Percentiles rank a stretch among this genome's conserved stretches.
Evolutionary conservation across 2,888 invertebrate species (phyloP).

Genomic region (Hofmannophila pseudospretella): DNA sequence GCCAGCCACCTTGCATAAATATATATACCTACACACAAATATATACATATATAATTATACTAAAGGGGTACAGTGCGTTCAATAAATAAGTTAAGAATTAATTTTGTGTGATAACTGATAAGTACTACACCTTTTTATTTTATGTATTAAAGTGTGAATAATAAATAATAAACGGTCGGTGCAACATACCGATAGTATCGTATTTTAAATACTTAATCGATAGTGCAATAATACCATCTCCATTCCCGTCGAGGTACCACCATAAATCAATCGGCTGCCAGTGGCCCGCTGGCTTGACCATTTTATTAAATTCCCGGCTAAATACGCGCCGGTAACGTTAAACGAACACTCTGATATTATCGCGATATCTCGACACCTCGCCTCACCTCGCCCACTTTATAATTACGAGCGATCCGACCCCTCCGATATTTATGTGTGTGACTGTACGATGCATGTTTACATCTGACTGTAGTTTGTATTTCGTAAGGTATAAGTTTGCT

Average conservation of each 20-base stretch:
- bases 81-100: too few relatives aligned
- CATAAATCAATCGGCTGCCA: constrained; percentile 46
- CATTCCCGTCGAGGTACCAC: constrained; percentile 15
- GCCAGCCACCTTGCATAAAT: too few relatives aligned
- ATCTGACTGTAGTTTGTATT: too few relatives aligned
- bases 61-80: too few relatives aligned
- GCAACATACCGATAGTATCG: too few relatives aligned
- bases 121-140: too few relatives aligned
- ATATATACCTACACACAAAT: too few relatives aligned
- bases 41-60: too few relatives aligned
- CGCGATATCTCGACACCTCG: constrained; percentile 62
- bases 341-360: constrained; percentile 59
- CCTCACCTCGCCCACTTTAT: constrained; percentile 45
- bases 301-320: constrained; percentile 68
- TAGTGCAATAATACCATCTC: constrained; percentile 22
- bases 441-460: constrained; percentile 2
- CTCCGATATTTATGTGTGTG: constrained; percentile 18
- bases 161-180: too few relatives aligned
- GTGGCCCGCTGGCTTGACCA: constrained; percentile 34
- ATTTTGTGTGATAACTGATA: too few relatives aligned
- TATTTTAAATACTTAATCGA: constrained; percentile 24
- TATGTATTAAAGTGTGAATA: too few relatives aligned
- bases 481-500: too few relatives aligned
- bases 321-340: constrained; percentile 51
- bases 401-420: constrained; percentile 43